Base-by-base conservation (phyloP, 2,113 vertebrate species). In the Apistogramma diplotaenia region DNA sequence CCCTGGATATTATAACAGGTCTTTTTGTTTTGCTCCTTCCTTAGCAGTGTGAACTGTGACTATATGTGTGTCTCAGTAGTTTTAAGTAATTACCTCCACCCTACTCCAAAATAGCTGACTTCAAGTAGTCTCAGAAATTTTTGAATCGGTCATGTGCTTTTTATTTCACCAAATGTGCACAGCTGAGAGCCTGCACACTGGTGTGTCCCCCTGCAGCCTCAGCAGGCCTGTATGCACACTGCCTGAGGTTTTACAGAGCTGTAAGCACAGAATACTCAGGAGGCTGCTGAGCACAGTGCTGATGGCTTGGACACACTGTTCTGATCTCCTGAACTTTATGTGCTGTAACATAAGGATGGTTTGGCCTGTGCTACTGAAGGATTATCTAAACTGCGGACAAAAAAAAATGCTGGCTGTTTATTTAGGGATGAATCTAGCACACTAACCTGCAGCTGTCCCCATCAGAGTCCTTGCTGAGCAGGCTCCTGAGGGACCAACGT, bases 381-480 rank as follows among this genome's bases (percentile, higher is more conserved):
- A 70, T 25, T 11, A 70, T 16, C 49, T 49, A 70, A 70, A 70
- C 16, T 29, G 40, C 13, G 10, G 43, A 51, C 4, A 51, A 19
- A 67, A 67, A 67, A 9, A 29, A 29, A 51, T 51, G n/a, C 56
- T 46, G 40, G 51, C 57, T 71, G 75, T 13, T 78, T 51, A 16
- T n/a, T 49, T 49, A 15, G 54, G 67, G 61, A 46, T 65, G 55
- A 85, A 79, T 74, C 79, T 74, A 78, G 67, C 74, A 49, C 90
- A 95, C 95, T 95, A 85, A 96, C 95, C 95, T 96, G 94, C 92
- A 93, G 89, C 92, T 88, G 75, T 95, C 95, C 86, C 89, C 88
- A 78, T 95, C 94, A 11, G 91, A 93, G 59, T 95, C 95, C 90
- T 89, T 94, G 85, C 85, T 81, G 75, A 96, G 91, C 87, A 96